Evolutionary conservation across 2,888 invertebrate species (phyloP).

Genomic region (Macroteleia sp.): DNA sequence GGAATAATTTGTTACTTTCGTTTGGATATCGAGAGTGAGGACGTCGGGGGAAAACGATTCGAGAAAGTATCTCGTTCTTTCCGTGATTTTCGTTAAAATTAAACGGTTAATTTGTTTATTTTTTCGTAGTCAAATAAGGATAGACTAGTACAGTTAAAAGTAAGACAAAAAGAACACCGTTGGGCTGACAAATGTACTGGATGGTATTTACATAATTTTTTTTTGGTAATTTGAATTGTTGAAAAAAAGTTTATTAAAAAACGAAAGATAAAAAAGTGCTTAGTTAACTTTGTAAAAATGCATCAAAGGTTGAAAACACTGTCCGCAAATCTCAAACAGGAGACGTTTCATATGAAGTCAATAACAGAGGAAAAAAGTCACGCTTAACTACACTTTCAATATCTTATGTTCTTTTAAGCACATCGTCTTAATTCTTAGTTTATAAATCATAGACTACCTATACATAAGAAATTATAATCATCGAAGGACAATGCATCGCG

Average conservation of each 20-base stretch:
- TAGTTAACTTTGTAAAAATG: no score
- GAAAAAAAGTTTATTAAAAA: no score
- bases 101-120: slow-evolving; percentile 5
- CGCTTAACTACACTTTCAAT: slow-evolving; percentile 4
- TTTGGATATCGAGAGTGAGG: slow-evolving; percentile 56
- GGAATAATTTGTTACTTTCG: slow-evolving; percentile 60
- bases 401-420: slow-evolving; percentile 28
- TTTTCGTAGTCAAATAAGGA: background rate
- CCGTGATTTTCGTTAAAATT: slow-evolving; percentile 30
- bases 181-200: no score
- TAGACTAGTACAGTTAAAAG: background rate
- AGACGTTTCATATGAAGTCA: background rate
- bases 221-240: no score
- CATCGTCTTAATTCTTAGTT: slow-evolving; percentile 25
- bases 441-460: slow-evolving; percentile 33
- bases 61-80: slow-evolving; percentile 48
- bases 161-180: no score
- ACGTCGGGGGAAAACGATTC: slow-evolving; percentile 32
- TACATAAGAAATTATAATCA: slow-evolving; percentile 43
- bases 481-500: slow-evolving; percentile 27
- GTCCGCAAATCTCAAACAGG: no score
- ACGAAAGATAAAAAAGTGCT: no score
- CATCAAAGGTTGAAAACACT: no score
- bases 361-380: background rate
- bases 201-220: no score